Percentiles rank a stretch among this genome's conserved stretches.
Evolutionary conservation across 2,888 invertebrate species (phyloP).

Genomic region (Julus scanicus): DNA sequence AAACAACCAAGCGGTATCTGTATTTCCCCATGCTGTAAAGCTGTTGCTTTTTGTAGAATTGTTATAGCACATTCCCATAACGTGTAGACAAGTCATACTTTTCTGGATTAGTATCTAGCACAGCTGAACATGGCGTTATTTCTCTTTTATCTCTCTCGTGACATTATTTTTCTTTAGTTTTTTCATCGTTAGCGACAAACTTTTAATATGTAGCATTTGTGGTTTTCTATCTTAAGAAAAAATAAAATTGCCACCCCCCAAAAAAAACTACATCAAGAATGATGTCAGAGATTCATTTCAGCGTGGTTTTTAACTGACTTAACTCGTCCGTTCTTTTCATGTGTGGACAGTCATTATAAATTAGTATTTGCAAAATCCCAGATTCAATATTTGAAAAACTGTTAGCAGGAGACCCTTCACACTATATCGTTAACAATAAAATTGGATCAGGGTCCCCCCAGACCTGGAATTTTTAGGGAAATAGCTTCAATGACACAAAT

Average conservation of each 20-base stretch:
- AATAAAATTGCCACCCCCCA: constrained; percentile 50
- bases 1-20: not conserved
- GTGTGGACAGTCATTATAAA: no score
- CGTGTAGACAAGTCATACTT: constrained; percentile 38
- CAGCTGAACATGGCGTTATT: constrained; percentile 12
- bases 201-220: constrained; percentile 51
- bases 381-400: no score
- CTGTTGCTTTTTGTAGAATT: constrained; percentile 46
- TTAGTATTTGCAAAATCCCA: no score
- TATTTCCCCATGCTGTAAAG: constrained; percentile 44
- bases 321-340: not conserved
- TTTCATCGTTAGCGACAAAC: constrained; percentile 45
- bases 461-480: no score
- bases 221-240: constrained; percentile 50
- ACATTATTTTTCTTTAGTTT: not conserved
- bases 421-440: no score
- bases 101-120: constrained; percentile 48
- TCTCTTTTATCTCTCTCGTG: not conserved
- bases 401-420: no score
- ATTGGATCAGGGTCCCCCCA: no score
- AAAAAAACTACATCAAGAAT: constrained; percentile 7
- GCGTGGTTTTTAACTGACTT: not conserved
- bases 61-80: constrained; percentile 50
- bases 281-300: not conserved
- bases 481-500: no score